Conservation (phyloP, 2,113 vertebrate genomes). For the Nycticryphes semicollaris region DNA sequence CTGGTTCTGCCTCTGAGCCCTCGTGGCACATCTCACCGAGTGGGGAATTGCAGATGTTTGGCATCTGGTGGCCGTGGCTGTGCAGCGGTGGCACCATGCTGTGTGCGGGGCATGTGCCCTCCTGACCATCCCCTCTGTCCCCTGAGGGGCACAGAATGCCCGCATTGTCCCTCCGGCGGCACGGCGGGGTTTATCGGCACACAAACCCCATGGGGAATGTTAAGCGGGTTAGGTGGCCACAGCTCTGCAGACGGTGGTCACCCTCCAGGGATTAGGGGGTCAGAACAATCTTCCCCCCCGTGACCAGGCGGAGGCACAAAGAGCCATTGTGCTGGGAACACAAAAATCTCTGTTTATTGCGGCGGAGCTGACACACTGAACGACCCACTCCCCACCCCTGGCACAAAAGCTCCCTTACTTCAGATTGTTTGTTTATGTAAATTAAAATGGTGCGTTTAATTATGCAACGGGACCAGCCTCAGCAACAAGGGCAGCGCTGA, state of each 20-base stretch:
- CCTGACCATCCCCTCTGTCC: not conserved
- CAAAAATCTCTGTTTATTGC: constrained; percentile 83
- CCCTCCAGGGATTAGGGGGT: constrained; percentile 82
- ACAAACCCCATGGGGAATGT: constrained; percentile 77
- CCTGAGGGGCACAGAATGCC: not conserved
- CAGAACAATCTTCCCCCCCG: constrained; percentile 80
- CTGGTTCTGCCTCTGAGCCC: not conserved
- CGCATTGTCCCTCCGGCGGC: not conserved
- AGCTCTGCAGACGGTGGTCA: constrained; percentile 77
- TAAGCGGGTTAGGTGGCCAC: constrained; percentile 81
- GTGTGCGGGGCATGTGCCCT: not conserved
- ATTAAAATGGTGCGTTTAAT: constrained; percentile 72
- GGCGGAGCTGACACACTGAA: constrained; percentile 70
- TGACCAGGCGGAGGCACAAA: constrained; percentile 83
- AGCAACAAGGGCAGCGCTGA: constrained; percentile 19
- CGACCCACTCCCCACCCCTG: constrained; percentile 70
- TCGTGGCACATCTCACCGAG: accelerated
- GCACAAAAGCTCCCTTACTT: constrained; percentile 76
- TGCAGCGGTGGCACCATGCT: accelerated
- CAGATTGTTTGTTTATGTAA: constrained; percentile 77
- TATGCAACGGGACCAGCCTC: constrained; percentile 56
- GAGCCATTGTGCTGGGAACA: constrained; percentile 79
- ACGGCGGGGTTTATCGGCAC: constrained; percentile 28
- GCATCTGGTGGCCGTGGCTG: not conserved
- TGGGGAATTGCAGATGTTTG: accelerated